Evolutionary conservation across 2,888 invertebrate species (phyloP), one percentile per base, ranked within the genome.

Genomic region (Erebia ligea): DNA sequence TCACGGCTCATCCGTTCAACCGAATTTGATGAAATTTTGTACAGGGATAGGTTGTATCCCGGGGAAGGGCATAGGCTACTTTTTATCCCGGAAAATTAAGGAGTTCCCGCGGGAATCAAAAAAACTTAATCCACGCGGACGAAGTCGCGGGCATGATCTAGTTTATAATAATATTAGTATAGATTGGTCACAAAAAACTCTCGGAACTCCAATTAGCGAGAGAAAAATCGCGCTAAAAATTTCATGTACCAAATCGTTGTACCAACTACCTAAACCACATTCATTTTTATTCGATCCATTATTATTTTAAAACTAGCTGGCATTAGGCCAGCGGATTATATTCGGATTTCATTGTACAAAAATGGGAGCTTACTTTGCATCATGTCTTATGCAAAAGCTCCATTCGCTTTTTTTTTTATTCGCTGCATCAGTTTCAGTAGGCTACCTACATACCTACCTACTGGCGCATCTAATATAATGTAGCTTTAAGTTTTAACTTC

Each of bases 371-470:
- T 56, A 64, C 70, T 70, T 48, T 70, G 63, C 67, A 67, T 70
- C 64, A 54, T 52, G 70, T 70, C 67, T 67, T 70, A 70, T 70
- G 70, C 70, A 70, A 70, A 67, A 67, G 56, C 66, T 67, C 67
- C 63, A 70, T 70, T 67, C 57, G 34, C 10, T 19, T 57, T 70
- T 70, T 70, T 63, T 64, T 54, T 17, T 48, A 21, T 48, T 45
- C 57, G 25, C 67, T 67, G 67, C 58, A 25, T 57, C 57, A 58
- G 8, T 58, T 56, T 54, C 64, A 50, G 64, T 40, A 54, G 67
- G n/a, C 34, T n/a, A 58, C 54, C 42, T 64, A 25, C 2, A 58
- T 17, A 54, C n/a, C 1, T 8, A 25, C 25, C 25, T 25, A 25
- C 25, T 25, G 3, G 25, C 25, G n/a, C n/a, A n/a, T n/a, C n/a